Evolutionary conservation across 2,113 vertebrate genomes (phyloP).

Genomic region (Passer montanus): DNA sequence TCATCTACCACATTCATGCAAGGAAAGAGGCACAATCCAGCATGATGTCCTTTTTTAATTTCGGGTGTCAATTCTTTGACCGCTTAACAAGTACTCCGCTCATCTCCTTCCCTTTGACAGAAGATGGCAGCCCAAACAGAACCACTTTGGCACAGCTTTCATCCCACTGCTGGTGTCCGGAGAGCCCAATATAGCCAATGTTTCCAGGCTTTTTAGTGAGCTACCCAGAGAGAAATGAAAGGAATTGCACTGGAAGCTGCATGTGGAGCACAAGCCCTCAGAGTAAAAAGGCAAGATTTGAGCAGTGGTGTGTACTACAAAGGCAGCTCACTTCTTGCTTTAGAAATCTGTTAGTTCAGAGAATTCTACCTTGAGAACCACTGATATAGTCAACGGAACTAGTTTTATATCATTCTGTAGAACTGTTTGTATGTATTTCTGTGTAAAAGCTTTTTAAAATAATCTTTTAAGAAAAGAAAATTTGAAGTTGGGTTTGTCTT

Average conservation of each 20-base stretch:
- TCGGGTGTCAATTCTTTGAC: not conserved
- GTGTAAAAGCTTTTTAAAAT: not conserved
- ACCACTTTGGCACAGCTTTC: not conserved
- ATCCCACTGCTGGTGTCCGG: not conserved
- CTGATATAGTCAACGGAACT: not conserved
- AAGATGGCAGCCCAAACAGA: not conserved
- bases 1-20: not conserved
- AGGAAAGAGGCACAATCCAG: not conserved
- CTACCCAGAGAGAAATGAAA: not conserved
- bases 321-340: not conserved
- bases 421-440: not conserved
- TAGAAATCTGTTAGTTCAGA: not conserved
- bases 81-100: not conserved
- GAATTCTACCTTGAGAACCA: not conserved
- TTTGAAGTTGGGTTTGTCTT: not conserved
- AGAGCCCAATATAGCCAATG: fast-evolving
- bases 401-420: not conserved
- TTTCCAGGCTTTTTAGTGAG: not conserved
- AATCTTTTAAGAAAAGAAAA: not conserved
- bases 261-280: not conserved
- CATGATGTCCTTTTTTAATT: not conserved
- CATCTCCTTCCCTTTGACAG: not conserved
- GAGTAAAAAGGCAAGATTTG: not conserved
- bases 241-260: not conserved
- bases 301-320: not conserved